Conservation (phyloP, 1,140 invertebrate genomes). For the Zophobas atratus region DNA sequence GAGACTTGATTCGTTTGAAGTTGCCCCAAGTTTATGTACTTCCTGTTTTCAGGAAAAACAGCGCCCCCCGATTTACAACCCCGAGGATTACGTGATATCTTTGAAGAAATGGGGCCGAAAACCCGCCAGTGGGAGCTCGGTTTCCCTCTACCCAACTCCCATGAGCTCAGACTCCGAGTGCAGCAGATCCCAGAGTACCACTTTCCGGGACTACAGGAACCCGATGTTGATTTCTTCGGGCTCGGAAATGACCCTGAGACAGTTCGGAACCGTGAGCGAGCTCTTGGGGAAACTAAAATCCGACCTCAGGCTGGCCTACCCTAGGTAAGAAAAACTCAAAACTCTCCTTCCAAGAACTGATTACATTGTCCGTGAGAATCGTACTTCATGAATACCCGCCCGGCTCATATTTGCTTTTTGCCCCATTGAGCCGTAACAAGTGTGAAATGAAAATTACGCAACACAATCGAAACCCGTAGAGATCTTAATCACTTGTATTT, state of each 20-base stretch:
- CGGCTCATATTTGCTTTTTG: too few species aligned
- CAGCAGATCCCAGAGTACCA: conserved; percentile 55
- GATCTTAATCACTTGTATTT: too few species aligned
- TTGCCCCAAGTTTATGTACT: conserved; percentile 18
- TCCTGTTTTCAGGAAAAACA: conserved; percentile 79
- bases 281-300: conserved; percentile 89
- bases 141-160: conserved; percentile 59
- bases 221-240: conserved; percentile 73
- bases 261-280: conserved; percentile 89
- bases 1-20: neutral
- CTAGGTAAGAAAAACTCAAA: conserved; percentile 76
- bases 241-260: conserved; percentile 88
- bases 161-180: conserved; percentile 57
- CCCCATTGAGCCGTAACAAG: too few species aligned
- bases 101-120: conserved; percentile 84
- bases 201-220: conserved; percentile 68
- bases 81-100: conserved; percentile 85
- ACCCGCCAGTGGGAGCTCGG: conserved; percentile 61
- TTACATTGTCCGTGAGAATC: too few species aligned
- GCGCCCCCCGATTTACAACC: conserved; percentile 88
- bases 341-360: neutral
- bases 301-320: conserved; percentile 88
- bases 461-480: too few species aligned
- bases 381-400: too few species aligned
- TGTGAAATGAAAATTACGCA: too few species aligned